A percentile compares a stretch with the other conserved stretches of the same genome.
Conservation (phyloP, 1,140 invertebrate species). For the Trichomalopsis sarcophagae region DNA sequence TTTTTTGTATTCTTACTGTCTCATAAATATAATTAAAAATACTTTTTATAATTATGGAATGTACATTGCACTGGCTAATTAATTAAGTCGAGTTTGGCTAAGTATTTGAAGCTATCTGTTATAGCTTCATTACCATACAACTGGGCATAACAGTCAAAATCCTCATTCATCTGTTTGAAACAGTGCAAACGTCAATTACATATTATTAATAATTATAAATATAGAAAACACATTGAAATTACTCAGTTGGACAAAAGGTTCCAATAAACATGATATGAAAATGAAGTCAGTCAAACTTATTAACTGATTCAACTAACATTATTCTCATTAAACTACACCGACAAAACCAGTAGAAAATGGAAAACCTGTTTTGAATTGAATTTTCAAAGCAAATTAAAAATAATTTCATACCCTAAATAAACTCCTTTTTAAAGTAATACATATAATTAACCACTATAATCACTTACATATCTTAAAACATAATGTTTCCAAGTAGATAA, state of each 20-base stretch:
- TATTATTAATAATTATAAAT: slow-evolving; percentile 16
- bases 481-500: not conserved
- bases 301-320: not conserved
- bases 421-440: not conserved
- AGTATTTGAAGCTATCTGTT: not conserved
- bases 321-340: not conserved
- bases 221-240: slow-evolving; percentile 10
- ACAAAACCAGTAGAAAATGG: not conserved
- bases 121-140: not conserved
- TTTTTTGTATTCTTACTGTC: slow-evolving; percentile 35
- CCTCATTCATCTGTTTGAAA: not conserved
- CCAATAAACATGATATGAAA: slow-evolving; percentile 24
- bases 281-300: not conserved
- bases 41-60: slow-evolving; percentile 55
- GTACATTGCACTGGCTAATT: slow-evolving; percentile 50
- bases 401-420: not conserved
- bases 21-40: slow-evolving; percentile 61
- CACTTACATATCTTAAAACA: not conserved
- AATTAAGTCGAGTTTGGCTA: slow-evolving; percentile 43
- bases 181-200: not conserved
- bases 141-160: slow-evolving; percentile 2
- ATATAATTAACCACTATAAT: not conserved
- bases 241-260: slow-evolving; percentile 21
- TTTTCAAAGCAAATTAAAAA: not conserved
- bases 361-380: not conserved